phyloP scores from a whole-genome alignment of 2,113 vertebrate species.

The Paraplagusia blochii region DNA sequence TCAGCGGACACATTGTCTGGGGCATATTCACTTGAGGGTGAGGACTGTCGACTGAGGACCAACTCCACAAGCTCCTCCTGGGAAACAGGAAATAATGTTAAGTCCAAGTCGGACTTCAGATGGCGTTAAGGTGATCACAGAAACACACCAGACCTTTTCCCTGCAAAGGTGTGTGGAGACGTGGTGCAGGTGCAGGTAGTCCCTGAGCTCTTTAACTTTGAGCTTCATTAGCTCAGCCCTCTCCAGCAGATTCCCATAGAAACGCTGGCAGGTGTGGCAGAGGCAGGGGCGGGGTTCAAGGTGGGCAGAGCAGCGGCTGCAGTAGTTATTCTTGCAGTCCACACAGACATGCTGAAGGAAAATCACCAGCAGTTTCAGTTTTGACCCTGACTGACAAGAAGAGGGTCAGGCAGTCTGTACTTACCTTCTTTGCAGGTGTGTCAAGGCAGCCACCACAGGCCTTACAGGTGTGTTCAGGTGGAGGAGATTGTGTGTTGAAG shows the following conservation, averaged over 20 bases:
- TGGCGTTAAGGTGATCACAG: no score
- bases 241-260: constrained; percentile 84
- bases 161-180: constrained; percentile 88
- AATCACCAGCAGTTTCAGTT: not conserved
- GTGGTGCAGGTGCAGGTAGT: constrained; percentile 90
- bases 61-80: constrained; percentile 91
- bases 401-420: not conserved
- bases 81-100: not conserved
- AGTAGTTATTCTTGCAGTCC: constrained; percentile 91
- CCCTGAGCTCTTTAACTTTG: constrained; percentile 94
- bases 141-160: constrained; percentile 76
- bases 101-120: no score
- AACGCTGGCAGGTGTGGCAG: constrained; percentile 88
- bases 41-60: constrained; percentile 83
- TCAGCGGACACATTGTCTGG: constrained; percentile 14
- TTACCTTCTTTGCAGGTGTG: constrained; percentile 79
- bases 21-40: constrained; percentile 36
- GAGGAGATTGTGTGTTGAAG: constrained; percentile 80
- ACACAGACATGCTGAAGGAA: constrained; percentile 82
- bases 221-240: constrained; percentile 92
- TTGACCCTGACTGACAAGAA: not conserved
- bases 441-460: constrained; percentile 79
- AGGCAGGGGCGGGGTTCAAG: constrained; percentile 78
- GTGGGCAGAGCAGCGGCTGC: constrained; percentile 79
- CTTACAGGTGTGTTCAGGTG: constrained; percentile 81